phyloP scores from a whole-genome alignment of 2,888 invertebrate genomes.

The Xestia c-nigrum region DNA sequence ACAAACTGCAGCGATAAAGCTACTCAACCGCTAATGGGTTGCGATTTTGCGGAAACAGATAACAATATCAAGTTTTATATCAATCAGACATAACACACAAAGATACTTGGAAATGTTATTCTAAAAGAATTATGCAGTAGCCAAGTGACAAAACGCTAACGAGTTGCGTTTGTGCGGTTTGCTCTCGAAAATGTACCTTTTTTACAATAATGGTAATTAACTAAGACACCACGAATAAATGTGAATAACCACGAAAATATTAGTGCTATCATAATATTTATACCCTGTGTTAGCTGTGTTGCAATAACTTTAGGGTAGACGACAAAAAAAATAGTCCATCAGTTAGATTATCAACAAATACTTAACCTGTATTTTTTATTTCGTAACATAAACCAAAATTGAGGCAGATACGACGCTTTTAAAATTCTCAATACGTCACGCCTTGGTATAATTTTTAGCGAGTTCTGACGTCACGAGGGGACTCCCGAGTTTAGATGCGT shows the following conservation, averaged over 20 bases:
- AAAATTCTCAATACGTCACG: too few species aligned
- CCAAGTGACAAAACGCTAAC: not conserved
- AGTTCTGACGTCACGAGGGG: too few species aligned
- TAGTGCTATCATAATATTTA: not conserved
- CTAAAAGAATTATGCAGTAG: constrained; percentile 1
- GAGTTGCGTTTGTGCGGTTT: not conserved
- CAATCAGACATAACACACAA: constrained; percentile 10
- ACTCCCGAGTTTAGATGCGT: too few species aligned
- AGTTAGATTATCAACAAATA: too few species aligned
- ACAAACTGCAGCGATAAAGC: not conserved
- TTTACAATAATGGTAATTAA: not conserved
- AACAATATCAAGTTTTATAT: constrained; percentile 21
- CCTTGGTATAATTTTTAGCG: too few species aligned
- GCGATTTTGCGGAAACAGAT: constrained; percentile 12
- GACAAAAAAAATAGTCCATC: too few species aligned
- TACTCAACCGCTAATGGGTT: not conserved
- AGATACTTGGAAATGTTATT: constrained; percentile 5
- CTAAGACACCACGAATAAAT: not conserved
- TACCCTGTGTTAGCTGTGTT: too few species aligned
- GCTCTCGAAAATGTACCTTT: not conserved
- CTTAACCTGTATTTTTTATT: too few species aligned
- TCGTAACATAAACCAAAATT: too few species aligned
- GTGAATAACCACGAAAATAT: not conserved
- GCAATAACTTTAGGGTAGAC: not conserved
- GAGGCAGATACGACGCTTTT: too few species aligned